phyloP scores from a whole-genome alignment of 2,797 vertebrate genomes.

The Sebastes minor region DNA sequence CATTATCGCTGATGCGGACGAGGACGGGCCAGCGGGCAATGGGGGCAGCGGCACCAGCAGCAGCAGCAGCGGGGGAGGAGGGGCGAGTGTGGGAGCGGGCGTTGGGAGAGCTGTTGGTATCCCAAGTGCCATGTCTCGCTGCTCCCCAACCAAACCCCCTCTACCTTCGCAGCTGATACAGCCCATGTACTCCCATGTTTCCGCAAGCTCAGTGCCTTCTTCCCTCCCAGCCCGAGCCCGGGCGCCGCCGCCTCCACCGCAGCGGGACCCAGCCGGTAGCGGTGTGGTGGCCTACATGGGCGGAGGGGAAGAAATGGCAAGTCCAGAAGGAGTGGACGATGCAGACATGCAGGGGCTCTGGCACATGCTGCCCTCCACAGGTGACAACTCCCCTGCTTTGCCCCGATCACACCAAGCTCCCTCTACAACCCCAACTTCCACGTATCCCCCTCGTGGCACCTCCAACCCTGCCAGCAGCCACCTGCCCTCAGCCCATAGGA shows the following conservation, averaged over 20 bases:
- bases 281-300: constrained; percentile 95
- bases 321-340: constrained; percentile 94
- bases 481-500: constrained; percentile 51
- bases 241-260: constrained; percentile 62
- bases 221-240: constrained; percentile 66
- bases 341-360: constrained; percentile 95
- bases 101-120: constrained; percentile 52
- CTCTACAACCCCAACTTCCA: constrained; percentile 54
- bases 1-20: constrained; percentile 97
- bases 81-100: constrained; percentile 41
- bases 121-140: constrained; percentile 26
- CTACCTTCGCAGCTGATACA: constrained; percentile 68
- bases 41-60: constrained; percentile 84
- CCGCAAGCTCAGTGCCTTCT: constrained; percentile 53
- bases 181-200: constrained; percentile 57
- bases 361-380: constrained; percentile 92
- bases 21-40: constrained; percentile 86
- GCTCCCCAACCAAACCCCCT: constrained; percentile 73
- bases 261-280: constrained; percentile 85
- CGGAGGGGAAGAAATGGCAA: constrained; percentile 99
- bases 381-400: constrained; percentile 81
- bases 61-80: constrained; percentile 82
- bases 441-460: constrained; percentile 58
- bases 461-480: constrained; percentile 46
- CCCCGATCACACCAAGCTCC: constrained; percentile 62